Percentiles rank a stretch among this genome's conserved stretches.
Evolutionary conservation across 2,797 vertebrate genomes (phyloP).

Genomic region (Melanotaenia maccullochi): DNA sequence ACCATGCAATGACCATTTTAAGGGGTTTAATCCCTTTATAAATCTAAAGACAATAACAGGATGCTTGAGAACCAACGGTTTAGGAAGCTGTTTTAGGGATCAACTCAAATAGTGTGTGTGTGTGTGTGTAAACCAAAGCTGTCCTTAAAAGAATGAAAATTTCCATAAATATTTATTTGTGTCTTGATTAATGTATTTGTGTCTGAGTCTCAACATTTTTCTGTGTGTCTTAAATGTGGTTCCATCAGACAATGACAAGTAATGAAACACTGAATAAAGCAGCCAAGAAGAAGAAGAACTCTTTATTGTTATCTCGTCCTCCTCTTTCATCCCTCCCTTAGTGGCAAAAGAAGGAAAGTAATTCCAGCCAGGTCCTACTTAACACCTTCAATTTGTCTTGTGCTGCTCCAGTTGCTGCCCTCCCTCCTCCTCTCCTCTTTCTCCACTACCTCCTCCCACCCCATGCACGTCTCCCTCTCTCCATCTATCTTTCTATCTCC

Average conservation of each 20-base stretch:
- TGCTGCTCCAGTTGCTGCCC: constrained; percentile 37
- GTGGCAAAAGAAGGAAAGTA: constrained; percentile 59
- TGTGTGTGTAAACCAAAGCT: too few relatives aligned
- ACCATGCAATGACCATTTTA: background rate
- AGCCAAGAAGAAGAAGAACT: constrained; percentile 47
- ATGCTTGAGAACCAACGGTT: background rate
- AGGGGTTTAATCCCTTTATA: background rate
- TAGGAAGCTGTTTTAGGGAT: background rate
- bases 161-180: background rate
- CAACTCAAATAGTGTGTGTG: too few relatives aligned
- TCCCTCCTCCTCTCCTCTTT: constrained; percentile 24
- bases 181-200: background rate
- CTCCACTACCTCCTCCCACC: constrained; percentile 20
- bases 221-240: constrained; percentile 17
- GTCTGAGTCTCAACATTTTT: background rate
- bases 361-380: constrained; percentile 67
- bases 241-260: constrained; percentile 35
- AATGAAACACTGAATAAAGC: constrained; percentile 51
- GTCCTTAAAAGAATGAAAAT: too few relatives aligned
- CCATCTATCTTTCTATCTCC: constrained; percentile 62
- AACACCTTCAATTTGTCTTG: constrained; percentile 76
- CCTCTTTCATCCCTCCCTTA: constrained; percentile 55
- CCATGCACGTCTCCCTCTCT: constrained; percentile 46
- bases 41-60: background rate
- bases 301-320: constrained; percentile 57